Percentiles rank a stretch among this genome's conserved stretches.
These are phyloP conservation scores for Eurypyga helias DNA, from an alignment of 2,113 vertebrate species.

Conservation along the genomic window DNA sequence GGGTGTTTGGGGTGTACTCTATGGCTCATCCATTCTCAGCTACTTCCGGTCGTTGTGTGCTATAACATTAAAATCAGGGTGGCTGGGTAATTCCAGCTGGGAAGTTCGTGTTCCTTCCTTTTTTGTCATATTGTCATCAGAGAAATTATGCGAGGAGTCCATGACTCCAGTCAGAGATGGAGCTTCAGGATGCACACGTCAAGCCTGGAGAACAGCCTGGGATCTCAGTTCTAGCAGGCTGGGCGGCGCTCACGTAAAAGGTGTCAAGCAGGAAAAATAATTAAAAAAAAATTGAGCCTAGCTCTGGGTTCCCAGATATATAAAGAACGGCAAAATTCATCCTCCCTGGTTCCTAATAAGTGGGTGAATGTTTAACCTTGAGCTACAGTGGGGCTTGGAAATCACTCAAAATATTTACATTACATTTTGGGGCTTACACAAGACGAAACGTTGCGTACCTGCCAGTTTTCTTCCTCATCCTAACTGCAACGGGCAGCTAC, in stretches of 20 bases:
- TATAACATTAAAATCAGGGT: not conserved
- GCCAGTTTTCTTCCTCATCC: not conserved
- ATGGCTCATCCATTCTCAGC: not conserved
- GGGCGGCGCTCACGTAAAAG: not conserved
- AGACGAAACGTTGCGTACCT: not conserved
- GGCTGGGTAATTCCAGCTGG: not conserved
- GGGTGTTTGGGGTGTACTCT: accelerated
- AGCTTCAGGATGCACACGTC: not conserved
- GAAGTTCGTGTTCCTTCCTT: not conserved
- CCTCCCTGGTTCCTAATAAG: not conserved
- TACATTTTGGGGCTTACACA: not conserved
- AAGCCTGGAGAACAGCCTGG: not conserved
- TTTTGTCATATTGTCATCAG: not conserved
- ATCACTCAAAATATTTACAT: not conserved
- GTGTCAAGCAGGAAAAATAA: too few relatives aligned
- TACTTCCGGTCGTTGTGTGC: not conserved
- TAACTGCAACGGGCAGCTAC: not conserved
- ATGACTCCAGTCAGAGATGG: not conserved
- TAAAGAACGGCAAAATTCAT: not conserved
- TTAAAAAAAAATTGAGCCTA: not conserved
- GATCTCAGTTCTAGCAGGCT: not conserved
- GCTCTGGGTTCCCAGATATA: not conserved
- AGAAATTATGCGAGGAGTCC: not conserved
- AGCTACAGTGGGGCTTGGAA: not conserved
- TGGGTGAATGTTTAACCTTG: not conserved